phyloP scores from a whole-genome alignment of 2,113 vertebrate species.

The Toxostoma redivivum region DNA sequence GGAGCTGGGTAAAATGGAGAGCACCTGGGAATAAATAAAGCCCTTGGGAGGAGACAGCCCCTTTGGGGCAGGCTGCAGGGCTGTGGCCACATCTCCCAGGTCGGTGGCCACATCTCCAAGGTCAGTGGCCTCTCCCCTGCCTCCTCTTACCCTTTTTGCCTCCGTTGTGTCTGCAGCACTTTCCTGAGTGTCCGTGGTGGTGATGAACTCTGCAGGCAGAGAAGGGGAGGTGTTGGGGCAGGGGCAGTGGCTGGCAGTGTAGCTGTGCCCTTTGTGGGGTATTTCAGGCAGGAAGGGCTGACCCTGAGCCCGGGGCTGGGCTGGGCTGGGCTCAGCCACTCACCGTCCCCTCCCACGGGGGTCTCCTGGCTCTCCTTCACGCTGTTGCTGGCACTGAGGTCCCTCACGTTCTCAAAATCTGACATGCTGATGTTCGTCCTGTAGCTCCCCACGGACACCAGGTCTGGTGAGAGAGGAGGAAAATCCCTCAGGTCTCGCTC shows the following conservation, averaged over 20 bases:
- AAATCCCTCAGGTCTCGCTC: accelerated
- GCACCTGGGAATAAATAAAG: background rate
- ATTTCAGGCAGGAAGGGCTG: background rate
- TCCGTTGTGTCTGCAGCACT: background rate
- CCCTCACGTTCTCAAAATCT: constrained; percentile 62
- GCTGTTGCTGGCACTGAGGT: constrained; percentile 39
- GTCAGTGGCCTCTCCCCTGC: background rate
- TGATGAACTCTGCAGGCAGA: constrained; percentile 36
- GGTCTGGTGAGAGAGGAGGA: constrained; percentile 36
- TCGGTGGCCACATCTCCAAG: background rate
- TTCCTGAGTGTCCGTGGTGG: accelerated
- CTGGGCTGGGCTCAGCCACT: background rate
- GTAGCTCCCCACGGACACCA: constrained; percentile 76
- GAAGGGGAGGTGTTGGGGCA: background rate
- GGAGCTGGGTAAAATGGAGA: background rate
- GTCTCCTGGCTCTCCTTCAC: constrained; percentile 53
- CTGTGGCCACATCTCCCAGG: accelerated
- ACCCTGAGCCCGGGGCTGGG: accelerated
- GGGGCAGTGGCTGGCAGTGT: accelerated
- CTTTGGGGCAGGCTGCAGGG: background rate
- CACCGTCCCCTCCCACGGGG: constrained; percentile 39
- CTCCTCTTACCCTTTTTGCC: constrained; percentile 68
- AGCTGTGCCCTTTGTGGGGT: background rate
- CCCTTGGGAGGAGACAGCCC: background rate
- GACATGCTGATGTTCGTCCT: constrained; percentile 78